Evolutionary conservation across 2,113 vertebrate species (phyloP).

Genomic region (Gadus chalcogrammus): DNA sequence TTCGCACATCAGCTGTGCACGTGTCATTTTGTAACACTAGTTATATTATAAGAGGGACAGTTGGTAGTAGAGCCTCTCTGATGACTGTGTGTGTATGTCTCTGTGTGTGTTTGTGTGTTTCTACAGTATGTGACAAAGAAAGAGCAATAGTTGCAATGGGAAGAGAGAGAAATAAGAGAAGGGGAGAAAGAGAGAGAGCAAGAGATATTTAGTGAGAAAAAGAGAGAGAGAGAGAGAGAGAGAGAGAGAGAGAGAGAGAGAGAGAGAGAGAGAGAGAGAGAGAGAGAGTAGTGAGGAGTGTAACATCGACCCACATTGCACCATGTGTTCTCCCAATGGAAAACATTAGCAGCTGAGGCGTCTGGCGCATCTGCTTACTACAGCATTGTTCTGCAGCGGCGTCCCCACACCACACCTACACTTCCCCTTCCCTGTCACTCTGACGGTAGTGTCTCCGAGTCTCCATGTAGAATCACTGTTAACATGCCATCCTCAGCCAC

Average conservation of each 20-base stretch:
- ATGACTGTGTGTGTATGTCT: neutral
- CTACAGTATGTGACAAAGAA: neutral
- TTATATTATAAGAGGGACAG: neutral
- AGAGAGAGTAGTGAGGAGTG: neutral
- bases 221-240: too few species aligned
- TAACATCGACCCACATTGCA: neutral
- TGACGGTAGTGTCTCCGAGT: too few species aligned
- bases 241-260: neutral
- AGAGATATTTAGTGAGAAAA: too few species aligned
- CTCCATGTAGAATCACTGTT: too few species aligned
- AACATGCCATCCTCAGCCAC: too few species aligned
- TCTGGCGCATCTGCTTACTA: constrained; percentile 33
- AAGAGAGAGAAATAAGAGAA: neutral
- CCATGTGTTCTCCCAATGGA: constrained; percentile 31
- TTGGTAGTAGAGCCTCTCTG: neutral
- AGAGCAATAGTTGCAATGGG: neutral
- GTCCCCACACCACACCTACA: neutral
- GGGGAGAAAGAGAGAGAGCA: neutral
- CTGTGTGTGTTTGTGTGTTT: constrained; percentile 11
- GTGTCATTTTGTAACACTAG: neutral
- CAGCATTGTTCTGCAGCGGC: constrained; percentile 8
- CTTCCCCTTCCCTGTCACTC: too few species aligned
- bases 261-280: neutral
- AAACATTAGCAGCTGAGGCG: constrained; percentile 19
- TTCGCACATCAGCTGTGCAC: neutral